These are phyloP conservation scores for Trichacis sp. DNA, from an alignment of 2,888 invertebrate species.

Conservation along the genomic window DNA sequence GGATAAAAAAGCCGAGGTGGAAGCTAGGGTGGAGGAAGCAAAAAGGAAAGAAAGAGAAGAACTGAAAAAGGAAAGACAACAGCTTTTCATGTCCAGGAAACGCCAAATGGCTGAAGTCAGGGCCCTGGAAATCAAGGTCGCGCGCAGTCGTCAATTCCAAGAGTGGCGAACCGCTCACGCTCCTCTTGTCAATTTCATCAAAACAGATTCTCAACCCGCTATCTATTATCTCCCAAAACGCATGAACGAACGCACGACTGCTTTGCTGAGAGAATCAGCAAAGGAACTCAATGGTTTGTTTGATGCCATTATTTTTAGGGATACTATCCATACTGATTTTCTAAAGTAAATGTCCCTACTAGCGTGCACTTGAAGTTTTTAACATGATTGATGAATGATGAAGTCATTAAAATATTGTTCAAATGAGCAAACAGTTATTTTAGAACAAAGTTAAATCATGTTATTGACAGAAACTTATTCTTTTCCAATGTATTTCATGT, in stretches of 20 bases:
- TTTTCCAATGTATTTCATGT: no score
- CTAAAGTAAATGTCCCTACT: no score
- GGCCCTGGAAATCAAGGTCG: conserved; percentile 90
- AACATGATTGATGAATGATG: no score
- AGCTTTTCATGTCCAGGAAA: conserved; percentile 86
- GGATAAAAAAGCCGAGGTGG: conserved; percentile 87
- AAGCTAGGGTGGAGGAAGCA: conserved; percentile 93
- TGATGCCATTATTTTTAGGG: neutral
- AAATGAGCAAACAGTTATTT: no score
- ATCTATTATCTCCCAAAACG: conserved; percentile 90
- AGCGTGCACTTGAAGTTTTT: no score
- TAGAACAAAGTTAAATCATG: no score
- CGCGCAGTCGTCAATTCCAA: conserved; percentile 87
- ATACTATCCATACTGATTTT: no score
- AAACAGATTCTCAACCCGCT: conserved; percentile 87
- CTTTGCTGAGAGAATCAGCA: conserved; percentile 58
- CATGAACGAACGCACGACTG: conserved; percentile 71
- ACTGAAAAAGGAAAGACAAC: conserved; percentile 84
- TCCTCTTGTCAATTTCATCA: conserved; percentile 84
- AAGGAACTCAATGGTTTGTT: conserved; percentile 61
- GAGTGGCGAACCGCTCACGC: conserved; percentile 87
- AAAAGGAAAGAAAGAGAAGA: conserved; percentile 89
- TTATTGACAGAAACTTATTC: no score
- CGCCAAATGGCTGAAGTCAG: conserved; percentile 90
- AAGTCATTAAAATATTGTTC: no score